These are phyloP conservation scores for Poeciliopsis retropinna DNA, from an alignment of 2,113 vertebrate genomes.

Conservation along the genomic window DNA sequence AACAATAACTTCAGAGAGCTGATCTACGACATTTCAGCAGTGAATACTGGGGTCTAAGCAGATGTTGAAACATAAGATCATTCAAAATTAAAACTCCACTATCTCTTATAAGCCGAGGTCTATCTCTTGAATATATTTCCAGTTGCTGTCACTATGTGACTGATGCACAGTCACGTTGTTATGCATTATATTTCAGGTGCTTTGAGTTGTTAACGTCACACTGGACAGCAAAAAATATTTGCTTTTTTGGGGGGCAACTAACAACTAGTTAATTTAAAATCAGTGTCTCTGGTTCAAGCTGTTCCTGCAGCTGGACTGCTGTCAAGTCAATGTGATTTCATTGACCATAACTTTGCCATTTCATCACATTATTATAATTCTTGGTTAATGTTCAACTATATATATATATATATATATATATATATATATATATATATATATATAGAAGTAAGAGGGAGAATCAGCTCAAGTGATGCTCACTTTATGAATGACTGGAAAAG, in stretches of 20 bases:
- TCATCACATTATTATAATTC: neutral
- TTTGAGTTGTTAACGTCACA: neutral
- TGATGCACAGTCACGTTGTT: neutral
- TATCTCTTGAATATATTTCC: neutral
- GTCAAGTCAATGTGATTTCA: neutral
- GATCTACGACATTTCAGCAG: neutral
- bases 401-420: too few relatives aligned
- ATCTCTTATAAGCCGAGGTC: neutral
- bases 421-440: too few relatives aligned
- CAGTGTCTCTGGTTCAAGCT: neutral
- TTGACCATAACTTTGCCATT: neutral
- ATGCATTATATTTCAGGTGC: neutral
- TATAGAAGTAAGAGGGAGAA: neutral
- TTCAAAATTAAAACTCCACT: neutral
- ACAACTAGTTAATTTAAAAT: neutral
- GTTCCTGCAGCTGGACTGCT: neutral
- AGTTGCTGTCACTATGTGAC: neutral
- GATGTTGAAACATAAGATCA: neutral
- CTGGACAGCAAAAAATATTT: neutral
- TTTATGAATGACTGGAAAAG: slow-evolving; percentile 38
- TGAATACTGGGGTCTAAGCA: neutral
- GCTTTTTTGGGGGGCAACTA: neutral
- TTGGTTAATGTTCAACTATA: neutral
- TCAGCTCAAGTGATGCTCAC: slow-evolving; percentile 15
- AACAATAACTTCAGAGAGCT: neutral